Conservation (phyloP, 2,797 vertebrate genomes). For the Spea hammondii region DNA sequence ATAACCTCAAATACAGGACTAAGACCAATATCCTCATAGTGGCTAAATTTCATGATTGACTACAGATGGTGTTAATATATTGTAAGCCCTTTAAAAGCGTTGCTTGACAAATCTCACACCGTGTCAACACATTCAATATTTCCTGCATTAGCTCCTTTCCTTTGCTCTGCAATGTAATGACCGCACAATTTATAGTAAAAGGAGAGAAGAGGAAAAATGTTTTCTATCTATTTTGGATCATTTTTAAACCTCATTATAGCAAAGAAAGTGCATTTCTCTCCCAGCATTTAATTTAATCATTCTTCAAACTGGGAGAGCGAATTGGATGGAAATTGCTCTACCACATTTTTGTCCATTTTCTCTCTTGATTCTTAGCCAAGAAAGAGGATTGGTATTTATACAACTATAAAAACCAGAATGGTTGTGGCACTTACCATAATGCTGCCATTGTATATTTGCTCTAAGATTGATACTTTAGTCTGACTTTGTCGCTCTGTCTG, state of each 20-base stretch:
- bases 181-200: constrained; percentile 47
- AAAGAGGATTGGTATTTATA: neutral
- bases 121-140: constrained; percentile 45
- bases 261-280: constrained; percentile 39
- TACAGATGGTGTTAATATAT: constrained; percentile 38
- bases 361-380: constrained; percentile 24
- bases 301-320: constrained; percentile 42
- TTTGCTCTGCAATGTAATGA: constrained; percentile 39
- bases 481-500: too few relatives aligned
- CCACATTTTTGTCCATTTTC: constrained; percentile 24
- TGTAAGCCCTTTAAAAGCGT: constrained; percentile 45
- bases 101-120: constrained; percentile 41
- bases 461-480: too few relatives aligned
- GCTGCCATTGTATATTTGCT: too few relatives aligned
- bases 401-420: neutral
- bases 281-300: constrained; percentile 48
- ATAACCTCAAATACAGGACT: too few relatives aligned
- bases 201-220: constrained; percentile 36
- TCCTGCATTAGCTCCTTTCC: constrained; percentile 28
- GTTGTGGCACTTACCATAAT: neutral
- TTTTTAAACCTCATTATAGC: constrained; percentile 49
- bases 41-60: constrained; percentile 32
- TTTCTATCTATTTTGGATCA: constrained; percentile 51
- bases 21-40: neutral
- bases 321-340: constrained; percentile 37